phyloP scores from a whole-genome alignment of 2,888 invertebrate genomes.

The Caenorhabditis angaria region DNA sequence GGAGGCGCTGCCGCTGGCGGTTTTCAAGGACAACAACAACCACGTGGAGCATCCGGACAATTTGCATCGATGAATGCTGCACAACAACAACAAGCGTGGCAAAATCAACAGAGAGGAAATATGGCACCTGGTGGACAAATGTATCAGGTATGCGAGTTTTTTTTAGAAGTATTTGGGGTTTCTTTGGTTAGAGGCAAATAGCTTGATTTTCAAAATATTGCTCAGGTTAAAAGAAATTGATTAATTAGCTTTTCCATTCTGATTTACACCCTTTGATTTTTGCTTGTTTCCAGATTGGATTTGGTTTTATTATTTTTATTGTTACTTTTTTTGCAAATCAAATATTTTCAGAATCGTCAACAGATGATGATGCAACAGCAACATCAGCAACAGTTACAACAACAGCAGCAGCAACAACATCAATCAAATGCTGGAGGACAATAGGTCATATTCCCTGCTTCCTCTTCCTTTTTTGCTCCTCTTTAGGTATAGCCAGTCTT shows the following conservation, averaged over 20 bases:
- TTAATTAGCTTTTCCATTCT: not conserved
- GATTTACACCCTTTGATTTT: not conserved
- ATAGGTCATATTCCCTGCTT: no score
- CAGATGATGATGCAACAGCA: conserved; percentile 26
- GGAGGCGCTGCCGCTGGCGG: no score
- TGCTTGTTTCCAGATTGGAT: not conserved
- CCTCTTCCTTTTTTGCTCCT: not conserved
- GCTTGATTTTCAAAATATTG: not conserved
- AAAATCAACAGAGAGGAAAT: conserved; percentile 15
- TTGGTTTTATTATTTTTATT: not conserved
- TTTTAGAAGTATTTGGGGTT: no score
- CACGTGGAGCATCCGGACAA: conserved; percentile 44
- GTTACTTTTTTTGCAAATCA: not conserved
- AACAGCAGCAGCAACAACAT: conserved; percentile 29
- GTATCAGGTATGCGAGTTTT: not conserved
- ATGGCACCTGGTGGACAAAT: not conserved
- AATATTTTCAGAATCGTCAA: conserved; percentile 27
- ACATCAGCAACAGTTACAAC: conserved; percentile 27
- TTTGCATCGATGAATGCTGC: conserved; percentile 37
- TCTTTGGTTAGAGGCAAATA: no score
- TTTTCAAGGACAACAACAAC: conserved; percentile 13
- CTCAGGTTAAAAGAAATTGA: not conserved
- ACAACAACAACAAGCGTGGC: conserved; percentile 25
- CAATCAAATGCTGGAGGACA: conserved; percentile 23
- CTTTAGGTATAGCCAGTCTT: not conserved